These are phyloP conservation scores for Eclectus roratus DNA, from an alignment of 2,113 vertebrate genomes.

Conservation along the genomic window DNA sequence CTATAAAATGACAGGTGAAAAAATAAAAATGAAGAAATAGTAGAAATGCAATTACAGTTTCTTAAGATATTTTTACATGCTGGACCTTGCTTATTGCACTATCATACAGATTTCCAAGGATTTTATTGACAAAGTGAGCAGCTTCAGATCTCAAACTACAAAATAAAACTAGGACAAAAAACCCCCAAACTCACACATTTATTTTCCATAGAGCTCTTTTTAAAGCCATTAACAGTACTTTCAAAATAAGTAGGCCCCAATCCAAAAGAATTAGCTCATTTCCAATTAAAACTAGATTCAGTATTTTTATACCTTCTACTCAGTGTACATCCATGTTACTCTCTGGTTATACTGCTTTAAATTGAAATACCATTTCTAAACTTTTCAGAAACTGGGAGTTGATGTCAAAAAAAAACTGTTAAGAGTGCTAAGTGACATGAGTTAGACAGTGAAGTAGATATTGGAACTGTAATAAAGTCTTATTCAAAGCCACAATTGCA, in stretches of 20 bases:
- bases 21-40: background rate
- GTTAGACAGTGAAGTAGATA: background rate
- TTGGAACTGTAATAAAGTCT: slow-evolving; percentile 3
- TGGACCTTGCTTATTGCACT: background rate
- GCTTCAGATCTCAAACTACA: background rate
- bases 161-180: background rate
- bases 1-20: slow-evolving; percentile 28
- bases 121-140: background rate
- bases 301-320: background rate
- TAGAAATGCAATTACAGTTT: background rate
- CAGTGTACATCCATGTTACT: background rate
- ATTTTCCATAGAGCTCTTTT: background rate
- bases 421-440: background rate
- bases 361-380: slow-evolving; percentile 20
- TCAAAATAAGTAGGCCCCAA: background rate
- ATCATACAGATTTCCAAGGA: background rate
- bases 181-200: background rate
- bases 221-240: background rate
- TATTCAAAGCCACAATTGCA: slow-evolving; percentile 30
- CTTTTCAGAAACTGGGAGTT: background rate
- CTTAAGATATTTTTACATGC: background rate
- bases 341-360: background rate
- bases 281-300: background rate
- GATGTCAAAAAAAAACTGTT: background rate
- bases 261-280: background rate